phyloP scores from a whole-genome alignment of 2,888 invertebrate species.

The Oscheius sp. region DNA sequence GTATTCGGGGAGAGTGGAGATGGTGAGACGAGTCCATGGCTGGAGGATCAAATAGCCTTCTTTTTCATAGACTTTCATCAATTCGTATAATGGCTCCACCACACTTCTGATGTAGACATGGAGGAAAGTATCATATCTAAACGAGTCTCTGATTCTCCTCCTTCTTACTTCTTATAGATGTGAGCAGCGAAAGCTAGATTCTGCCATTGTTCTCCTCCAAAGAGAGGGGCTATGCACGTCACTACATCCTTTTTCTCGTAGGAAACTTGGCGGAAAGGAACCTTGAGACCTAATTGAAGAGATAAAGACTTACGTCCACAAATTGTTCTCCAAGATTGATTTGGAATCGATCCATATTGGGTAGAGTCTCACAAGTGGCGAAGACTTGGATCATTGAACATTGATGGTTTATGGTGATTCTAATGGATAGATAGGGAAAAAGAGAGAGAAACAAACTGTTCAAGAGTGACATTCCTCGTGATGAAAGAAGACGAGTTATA shows the following conservation, averaged over 20 bases:
- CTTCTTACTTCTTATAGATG: conserved; percentile 36
- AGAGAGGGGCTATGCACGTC: conserved; percentile 48
- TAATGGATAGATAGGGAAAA: too few relatives aligned
- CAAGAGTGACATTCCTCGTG: too few relatives aligned
- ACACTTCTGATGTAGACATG: conserved; percentile 49
- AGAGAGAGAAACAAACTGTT: too few relatives aligned
- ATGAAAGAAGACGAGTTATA: too few relatives aligned
- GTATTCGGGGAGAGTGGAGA: conserved; percentile 35
- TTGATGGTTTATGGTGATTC: too few relatives aligned
- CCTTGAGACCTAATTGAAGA: conserved; percentile 38
- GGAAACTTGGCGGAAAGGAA: conserved; percentile 35
- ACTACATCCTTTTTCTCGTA: conserved; percentile 38
- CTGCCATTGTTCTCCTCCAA: conserved; percentile 51
- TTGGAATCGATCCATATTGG: too few relatives aligned
- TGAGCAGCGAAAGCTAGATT: conserved; percentile 39
- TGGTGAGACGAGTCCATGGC: conserved; percentile 38
- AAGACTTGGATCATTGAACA: too few relatives aligned
- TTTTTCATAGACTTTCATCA: conserved; percentile 23
- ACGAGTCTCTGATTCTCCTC: neutral
- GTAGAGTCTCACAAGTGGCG: too few relatives aligned
- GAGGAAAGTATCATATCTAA: conserved; percentile 41
- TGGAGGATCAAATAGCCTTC: conserved; percentile 18
- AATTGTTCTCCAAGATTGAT: too few relatives aligned
- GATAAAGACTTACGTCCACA: too few relatives aligned
- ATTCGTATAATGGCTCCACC: conserved; percentile 22